Base-by-base conservation (phyloP, 2,113 vertebrate species). In the Beaufortia kweichowensis region DNA sequence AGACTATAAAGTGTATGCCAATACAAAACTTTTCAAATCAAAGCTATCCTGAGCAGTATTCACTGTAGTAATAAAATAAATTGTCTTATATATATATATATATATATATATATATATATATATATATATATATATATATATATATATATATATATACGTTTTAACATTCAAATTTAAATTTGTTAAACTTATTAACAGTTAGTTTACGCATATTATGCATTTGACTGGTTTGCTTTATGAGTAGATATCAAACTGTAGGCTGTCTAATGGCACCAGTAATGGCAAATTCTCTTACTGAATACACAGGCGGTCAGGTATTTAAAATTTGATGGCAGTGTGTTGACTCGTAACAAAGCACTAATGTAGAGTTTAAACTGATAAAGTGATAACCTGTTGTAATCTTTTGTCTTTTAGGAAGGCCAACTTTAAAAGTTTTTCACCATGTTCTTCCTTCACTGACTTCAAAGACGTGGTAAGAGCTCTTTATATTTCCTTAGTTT, bases 401-500 rank as follows among this genome's bases (percentile, higher is more conserved):
- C 26, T 57, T 24, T 31, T 33, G 26, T 39, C 19, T 70, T 31
- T 39, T 19, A 48, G 28, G 46, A 29, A 43, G 55, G 26, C 11
- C 17, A 41, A 29, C 3, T 6, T 26, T 60, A 35, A 24, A 17
- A 1, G 46, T 46, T 46, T 53, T 19, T 21, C 48, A 21, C 5
- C 29, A 48, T 60, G 14, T 71, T 71, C 39, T 28, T 76, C 17
- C 19, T 62, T 28, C 26, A 67, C 46, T 46, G 56, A 46, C 77
- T 71, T 48, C 24, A 68, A 60, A 76, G 48, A 57, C 24, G 57
- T 81, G 79, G 84, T 82, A 83, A 81, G 78, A 74, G 48, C 33
- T 57, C 23, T 69, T 6, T 46, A 19, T 66, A 48, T 79, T 75
- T 59, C 56, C 39, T 55, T 75, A 71, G 67, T 53, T 24, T 77